phyloP scores from a whole-genome alignment of 2,888 invertebrate species.

The Lasioglossum vierecki region DNA sequence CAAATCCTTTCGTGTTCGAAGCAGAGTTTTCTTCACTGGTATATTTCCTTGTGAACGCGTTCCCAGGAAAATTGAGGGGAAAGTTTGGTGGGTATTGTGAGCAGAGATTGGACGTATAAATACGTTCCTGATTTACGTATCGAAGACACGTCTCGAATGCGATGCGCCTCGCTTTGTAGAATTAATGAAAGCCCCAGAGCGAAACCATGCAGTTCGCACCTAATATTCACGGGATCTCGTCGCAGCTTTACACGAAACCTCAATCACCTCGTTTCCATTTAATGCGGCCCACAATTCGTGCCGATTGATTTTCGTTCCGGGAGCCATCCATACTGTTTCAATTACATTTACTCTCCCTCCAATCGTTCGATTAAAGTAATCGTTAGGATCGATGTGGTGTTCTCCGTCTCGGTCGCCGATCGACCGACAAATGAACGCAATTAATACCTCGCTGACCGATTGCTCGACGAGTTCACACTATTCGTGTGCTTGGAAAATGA shows the following conservation, averaged over 20 bases:
- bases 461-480: neutral
- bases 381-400: neutral
- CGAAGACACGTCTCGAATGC: neutral
- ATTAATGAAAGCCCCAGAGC: neutral
- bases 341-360: neutral
- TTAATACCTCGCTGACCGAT: neutral
- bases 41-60: neutral
- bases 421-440: neutral
- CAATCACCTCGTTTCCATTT: neutral
- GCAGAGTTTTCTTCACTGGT: neutral
- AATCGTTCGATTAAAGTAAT: neutral
- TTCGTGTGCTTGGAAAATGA: neutral
- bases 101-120: neutral
- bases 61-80: neutral
- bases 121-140: neutral
- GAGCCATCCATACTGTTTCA: neutral
- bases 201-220: neutral
- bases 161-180: neutral
- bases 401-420: neutral
- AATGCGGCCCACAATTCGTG: neutral
- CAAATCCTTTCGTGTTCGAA: too few species aligned
- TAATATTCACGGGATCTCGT: neutral
- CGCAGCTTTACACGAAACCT: neutral
- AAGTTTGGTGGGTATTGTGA: neutral
- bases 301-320: neutral